A percentile compares a stretch with the other conserved stretches of the same genome.
Evolutionary conservation across 1,140 invertebrate genomes (phyloP).

Genomic region (Orchestia grillus): DNA sequence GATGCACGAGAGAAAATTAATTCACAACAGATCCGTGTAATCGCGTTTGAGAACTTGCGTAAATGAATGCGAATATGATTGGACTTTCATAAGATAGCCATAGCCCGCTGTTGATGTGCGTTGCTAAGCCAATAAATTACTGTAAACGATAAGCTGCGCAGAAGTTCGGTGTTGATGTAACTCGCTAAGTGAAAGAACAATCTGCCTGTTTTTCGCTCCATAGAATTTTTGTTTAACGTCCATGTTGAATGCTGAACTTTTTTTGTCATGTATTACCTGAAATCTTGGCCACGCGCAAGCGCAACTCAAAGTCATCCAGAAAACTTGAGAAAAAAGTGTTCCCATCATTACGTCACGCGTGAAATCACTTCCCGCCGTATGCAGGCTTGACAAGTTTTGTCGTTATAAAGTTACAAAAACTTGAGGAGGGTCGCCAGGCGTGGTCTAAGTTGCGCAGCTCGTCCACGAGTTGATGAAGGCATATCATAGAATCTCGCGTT

Average conservation of each 20-base stretch:
- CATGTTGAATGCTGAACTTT: background rate
- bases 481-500: background rate
- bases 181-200: too few relatives aligned
- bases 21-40: background rate
- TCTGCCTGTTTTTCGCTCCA: too few relatives aligned
- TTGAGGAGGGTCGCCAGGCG: background rate
- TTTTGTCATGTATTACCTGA: background rate
- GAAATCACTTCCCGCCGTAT: constrained; percentile 18
- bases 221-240: too few relatives aligned
- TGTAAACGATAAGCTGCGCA: too few relatives aligned
- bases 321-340: background rate
- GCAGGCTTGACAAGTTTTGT: constrained; percentile 42
- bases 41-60: background rate
- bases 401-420: constrained; percentile 12
- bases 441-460: background rate
- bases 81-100: background rate
- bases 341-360: constrained; percentile 12
- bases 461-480: background rate
- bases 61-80: background rate
- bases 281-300: background rate
- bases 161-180: too few relatives aligned
- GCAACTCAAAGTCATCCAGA: background rate
- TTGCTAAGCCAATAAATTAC: too few relatives aligned
- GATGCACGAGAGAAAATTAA: background rate
- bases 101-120: too few relatives aligned